Base-by-base conservation (phyloP, 2,113 vertebrate species). In the Carollia perspicillata region DNA sequence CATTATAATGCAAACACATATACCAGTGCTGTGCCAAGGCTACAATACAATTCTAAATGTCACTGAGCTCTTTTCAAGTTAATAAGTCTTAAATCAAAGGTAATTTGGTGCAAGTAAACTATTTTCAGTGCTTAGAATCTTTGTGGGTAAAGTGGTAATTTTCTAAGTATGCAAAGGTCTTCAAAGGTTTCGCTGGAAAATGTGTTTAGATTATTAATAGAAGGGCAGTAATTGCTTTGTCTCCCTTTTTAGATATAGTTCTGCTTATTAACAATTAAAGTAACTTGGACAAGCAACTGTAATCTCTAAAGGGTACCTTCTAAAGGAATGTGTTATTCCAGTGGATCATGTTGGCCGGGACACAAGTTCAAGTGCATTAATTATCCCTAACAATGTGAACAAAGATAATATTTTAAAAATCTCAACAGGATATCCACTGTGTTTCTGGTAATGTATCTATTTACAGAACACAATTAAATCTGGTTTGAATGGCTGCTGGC, bases 391-490 rank as follows among this genome's bases (percentile, higher is more conserved):
- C 97, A 97, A 96, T 93, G 89, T 80, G 55, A 68, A 80, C 81
- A 96, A 93, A 83, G 85, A 97, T 80, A 95, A 97, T 95, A 94
- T 84, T 93, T 68, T 66, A 96, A 96, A 97, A 95, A 87, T 92
- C 74, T 95, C 92, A 95, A 97, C 96, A 97, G 97, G 96, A 98
- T 97, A 95, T 95, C 96, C 97, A 96, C 90, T 86, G 89, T 66
- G n/a, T 90, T 97, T 97, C 97, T 97, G 94, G 95, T 95, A 98
- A 97, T 35, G 75, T 91, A 68, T 89, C 97, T 97, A 97, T 97
- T 98, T 97, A 91, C 83, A 95, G 95, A 96, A 93, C 93, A 97
- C 93, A 97, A 94, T 98, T 90, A 93, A 96, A 92, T 93, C 37
- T 75, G 89, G 81, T 79, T 74, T 86, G 85, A 95, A 94, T 4